These are phyloP conservation scores for Agonopterix heracliana DNA, from an alignment of 2,888 invertebrate genomes.

Conservation along the genomic window DNA sequence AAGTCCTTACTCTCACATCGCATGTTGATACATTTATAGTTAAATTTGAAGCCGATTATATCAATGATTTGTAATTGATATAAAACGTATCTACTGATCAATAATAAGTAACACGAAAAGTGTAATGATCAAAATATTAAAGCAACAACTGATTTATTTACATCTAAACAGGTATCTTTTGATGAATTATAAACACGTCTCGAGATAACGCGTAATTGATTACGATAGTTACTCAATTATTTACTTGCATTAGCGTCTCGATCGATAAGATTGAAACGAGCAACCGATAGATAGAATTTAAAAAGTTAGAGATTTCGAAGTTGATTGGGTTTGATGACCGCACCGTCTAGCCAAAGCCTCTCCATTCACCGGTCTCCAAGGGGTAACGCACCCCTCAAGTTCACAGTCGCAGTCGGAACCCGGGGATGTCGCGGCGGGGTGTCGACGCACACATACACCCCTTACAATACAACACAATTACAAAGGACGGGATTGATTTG, in stretches of 20 bases:
- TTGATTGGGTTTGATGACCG: slow-evolving; percentile 42
- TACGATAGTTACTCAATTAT: background rate
- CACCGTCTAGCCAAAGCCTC: slow-evolving; percentile 11
- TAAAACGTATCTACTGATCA: no score
- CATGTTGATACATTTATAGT: slow-evolving; percentile 16
- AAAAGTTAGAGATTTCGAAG: slow-evolving; percentile 12
- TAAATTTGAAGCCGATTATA: slow-evolving; percentile 16
- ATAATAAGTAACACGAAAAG: background rate
- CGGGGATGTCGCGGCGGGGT: slow-evolving; percentile 44
- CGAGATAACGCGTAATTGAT: background rate
- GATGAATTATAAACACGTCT: background rate
- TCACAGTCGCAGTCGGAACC: slow-evolving; percentile 43
- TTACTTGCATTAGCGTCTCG: background rate
- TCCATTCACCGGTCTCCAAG: slow-evolving; percentile 22
- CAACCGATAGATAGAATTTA: background rate
- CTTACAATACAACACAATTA: slow-evolving; percentile 25
- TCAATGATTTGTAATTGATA: slow-evolving; percentile 12
- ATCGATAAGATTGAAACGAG: background rate
- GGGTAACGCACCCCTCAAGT: slow-evolving; percentile 73
- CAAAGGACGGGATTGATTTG: slow-evolving; percentile 27
- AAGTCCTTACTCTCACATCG: slow-evolving; percentile 36
- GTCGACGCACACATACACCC: slow-evolving; percentile 34
- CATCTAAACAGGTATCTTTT: background rate
- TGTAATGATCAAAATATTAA: background rate
- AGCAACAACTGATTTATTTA: background rate